phyloP scores from a whole-genome alignment of 2,888 invertebrate genomes.

The Plagodis pulveraria region DNA sequence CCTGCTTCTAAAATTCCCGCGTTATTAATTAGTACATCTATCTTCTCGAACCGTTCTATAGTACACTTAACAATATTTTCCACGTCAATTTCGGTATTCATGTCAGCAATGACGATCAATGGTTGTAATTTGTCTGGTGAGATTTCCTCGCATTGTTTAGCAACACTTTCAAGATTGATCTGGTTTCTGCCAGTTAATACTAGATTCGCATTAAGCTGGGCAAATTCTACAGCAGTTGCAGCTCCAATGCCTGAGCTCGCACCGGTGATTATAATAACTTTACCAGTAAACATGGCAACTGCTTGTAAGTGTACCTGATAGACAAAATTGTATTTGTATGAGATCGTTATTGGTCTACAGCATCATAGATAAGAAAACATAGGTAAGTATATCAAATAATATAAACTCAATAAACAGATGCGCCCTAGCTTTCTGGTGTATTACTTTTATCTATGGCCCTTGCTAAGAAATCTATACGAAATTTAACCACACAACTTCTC shows the following conservation, averaged over 20 bases:
- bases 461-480: too few species aligned
- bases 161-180: constrained; percentile 87
- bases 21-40: constrained; percentile 93
- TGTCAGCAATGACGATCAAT: constrained; percentile 86
- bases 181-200: constrained; percentile 89
- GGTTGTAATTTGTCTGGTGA: constrained; percentile 73
- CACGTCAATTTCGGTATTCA: constrained; percentile 88
- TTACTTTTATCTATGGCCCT: too few species aligned
- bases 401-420: too few species aligned
- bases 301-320: constrained; percentile 41
- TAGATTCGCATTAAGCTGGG: constrained; percentile 86
- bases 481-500: too few species aligned
- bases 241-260: constrained; percentile 92
- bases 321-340: constrained; percentile 33
- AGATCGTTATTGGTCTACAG: too few species aligned
- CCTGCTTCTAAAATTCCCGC: constrained; percentile 94
- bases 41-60: constrained; percentile 86
- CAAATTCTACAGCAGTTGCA: constrained; percentile 88
- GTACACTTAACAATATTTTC: constrained; percentile 88
- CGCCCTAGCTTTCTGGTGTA: too few species aligned
- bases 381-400: too few species aligned
- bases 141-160: constrained; percentile 79
- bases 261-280: constrained; percentile 87
- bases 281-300: constrained; percentile 74
- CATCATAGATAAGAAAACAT: too few species aligned